Conservation (phyloP, 2,888 invertebrate species). For the Drosophila macrospina region DNA sequence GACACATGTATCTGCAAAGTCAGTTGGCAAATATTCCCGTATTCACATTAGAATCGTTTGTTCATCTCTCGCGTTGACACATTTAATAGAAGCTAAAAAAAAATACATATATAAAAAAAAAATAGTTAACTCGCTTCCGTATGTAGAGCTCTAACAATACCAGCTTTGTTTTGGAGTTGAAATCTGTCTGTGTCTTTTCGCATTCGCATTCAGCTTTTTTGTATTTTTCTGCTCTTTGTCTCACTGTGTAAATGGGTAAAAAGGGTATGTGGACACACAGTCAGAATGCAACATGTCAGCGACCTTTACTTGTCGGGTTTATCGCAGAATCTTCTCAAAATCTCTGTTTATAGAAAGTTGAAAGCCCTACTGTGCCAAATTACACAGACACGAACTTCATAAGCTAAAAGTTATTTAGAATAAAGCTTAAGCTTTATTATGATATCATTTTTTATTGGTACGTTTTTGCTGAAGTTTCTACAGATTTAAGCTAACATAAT, state of each 20-base stretch:
- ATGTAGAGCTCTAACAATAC: slow-evolving; percentile 44
- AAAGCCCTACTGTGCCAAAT: slow-evolving; percentile 44
- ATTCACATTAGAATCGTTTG: slow-evolving; percentile 40
- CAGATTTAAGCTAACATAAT: no score
- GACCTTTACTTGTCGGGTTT: slow-evolving; percentile 63
- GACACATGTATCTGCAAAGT: slow-evolving; percentile 26
- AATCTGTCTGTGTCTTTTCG: slow-evolving; percentile 35
- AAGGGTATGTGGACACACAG: slow-evolving; percentile 41
- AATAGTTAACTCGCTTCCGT: slow-evolving; percentile 58
- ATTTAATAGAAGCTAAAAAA: slow-evolving; percentile 33
- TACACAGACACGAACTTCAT: slow-evolving; percentile 12
- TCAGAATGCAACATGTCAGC: slow-evolving; percentile 68
- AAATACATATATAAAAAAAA: slow-evolving; percentile 24
- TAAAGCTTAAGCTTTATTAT: background rate
- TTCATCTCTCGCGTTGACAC: slow-evolving; percentile 43
- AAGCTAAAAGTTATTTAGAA: background rate
- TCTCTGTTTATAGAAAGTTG: slow-evolving; percentile 32
- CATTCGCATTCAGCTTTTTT: slow-evolving; percentile 29
- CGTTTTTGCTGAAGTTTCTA: no score
- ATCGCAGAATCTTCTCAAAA: slow-evolving; percentile 40
- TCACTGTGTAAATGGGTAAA: slow-evolving; percentile 41
- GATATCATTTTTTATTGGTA: background rate
- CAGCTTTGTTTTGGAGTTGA: slow-evolving; percentile 54
- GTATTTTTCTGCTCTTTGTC: slow-evolving; percentile 3
- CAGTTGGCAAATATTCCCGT: slow-evolving; percentile 45